Evolutionary conservation across 1,140 invertebrate species (phyloP).

Genomic region (Fopius arisanus): DNA sequence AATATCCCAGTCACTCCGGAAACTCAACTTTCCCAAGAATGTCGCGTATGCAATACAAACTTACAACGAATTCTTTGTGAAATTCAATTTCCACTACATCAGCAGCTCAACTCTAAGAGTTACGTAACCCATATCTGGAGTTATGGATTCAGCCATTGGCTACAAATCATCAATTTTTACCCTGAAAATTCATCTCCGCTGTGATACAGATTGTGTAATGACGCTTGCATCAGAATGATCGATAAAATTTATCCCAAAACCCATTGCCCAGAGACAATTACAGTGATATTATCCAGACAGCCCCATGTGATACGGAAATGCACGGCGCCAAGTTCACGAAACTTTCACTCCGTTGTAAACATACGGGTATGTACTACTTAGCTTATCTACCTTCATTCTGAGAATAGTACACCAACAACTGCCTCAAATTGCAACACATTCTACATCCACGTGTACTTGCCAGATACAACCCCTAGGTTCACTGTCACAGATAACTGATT

Average conservation of each 20-base stretch:
- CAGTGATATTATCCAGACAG: neutral
- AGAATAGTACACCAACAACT: neutral
- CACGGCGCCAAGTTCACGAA: neutral
- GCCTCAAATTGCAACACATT: neutral
- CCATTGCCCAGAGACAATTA: neutral
- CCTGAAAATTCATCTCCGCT: no score
- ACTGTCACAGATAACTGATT: neutral
- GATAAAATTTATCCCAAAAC: neutral
- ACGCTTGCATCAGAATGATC: neutral
- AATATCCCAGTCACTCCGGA: no score
- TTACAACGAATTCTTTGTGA: no score
- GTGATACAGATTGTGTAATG: no score
- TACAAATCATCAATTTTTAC: no score
- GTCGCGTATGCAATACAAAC: no score
- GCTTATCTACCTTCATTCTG: constrained; percentile 9
- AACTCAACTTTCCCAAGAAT: no score
- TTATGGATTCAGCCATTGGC: no score
- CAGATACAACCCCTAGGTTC: neutral
- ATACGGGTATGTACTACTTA: constrained; percentile 13
- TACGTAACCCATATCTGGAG: no score
- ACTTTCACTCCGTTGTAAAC: constrained; percentile 8
- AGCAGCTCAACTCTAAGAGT: no score
- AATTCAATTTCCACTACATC: no score
- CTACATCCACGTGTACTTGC: neutral
- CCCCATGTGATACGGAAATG: neutral